Conservation (phyloP, 1,140 invertebrate species). For the Pachyrhynchus sulphureomaculatus region DNA sequence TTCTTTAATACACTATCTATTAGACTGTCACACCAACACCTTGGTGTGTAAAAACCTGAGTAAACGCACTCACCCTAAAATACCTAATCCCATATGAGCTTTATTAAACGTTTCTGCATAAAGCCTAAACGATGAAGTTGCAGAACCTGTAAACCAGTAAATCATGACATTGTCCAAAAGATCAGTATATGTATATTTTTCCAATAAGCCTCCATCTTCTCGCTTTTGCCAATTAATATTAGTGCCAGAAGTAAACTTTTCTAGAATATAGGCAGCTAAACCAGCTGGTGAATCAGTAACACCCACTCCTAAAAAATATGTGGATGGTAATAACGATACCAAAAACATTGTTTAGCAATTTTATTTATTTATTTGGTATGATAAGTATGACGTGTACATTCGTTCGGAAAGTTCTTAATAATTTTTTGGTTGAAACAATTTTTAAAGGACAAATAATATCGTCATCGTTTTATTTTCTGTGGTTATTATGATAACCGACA, state of each 20-base stretch:
- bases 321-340: not conserved
- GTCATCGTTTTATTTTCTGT: too few species aligned
- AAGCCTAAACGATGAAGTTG: slow-evolving; percentile 74
- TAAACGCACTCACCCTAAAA: too few species aligned
- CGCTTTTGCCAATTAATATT: slow-evolving; percentile 57
- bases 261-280: slow-evolving; percentile 79
- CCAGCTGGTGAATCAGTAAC: slow-evolving; percentile 70
- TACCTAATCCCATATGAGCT: slow-evolving; percentile 47
- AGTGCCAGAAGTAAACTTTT: slow-evolving; percentile 81
- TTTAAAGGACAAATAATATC: too few species aligned
- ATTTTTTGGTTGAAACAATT: too few species aligned
- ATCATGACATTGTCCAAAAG: slow-evolving; percentile 88
- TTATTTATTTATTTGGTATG: too few species aligned
- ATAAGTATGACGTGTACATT: too few species aligned
- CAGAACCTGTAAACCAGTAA: slow-evolving; percentile 78
- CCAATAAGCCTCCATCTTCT: slow-evolving; percentile 65
- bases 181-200: slow-evolving; percentile 68
- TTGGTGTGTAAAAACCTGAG: too few species aligned
- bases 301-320: slow-evolving; percentile 56
- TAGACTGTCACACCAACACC: too few species aligned
- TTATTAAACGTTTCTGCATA: slow-evolving; percentile 68
- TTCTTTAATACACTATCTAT: too few species aligned
- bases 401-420: too few species aligned
- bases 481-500: too few species aligned
- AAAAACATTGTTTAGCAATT: too few species aligned